phyloP scores from a whole-genome alignment of 2,113 vertebrate genomes.

The Semicossyphus pulcher region DNA sequence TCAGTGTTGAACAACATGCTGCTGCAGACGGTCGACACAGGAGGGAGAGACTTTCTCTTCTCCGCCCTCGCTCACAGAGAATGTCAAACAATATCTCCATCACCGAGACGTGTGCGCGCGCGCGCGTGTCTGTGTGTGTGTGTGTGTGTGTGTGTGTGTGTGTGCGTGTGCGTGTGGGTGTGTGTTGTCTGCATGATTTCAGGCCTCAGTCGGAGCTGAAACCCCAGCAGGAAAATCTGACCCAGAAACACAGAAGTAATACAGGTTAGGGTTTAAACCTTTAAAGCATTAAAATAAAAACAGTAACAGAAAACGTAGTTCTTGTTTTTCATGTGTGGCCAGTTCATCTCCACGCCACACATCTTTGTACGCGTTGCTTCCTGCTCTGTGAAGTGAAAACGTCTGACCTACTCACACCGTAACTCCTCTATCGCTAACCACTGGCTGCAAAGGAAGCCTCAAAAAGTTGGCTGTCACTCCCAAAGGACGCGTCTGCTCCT shows the following conservation, averaged over 20 bases:
- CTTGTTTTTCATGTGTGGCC: no score
- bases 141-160: conserved; percentile 2
- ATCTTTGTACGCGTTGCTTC: no score
- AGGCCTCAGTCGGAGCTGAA: neutral
- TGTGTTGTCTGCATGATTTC: neutral
- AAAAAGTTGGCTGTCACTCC: no score
- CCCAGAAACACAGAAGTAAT: conserved; percentile 1
- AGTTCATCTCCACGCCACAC: no score
- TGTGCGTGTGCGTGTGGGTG: conserved; percentile 1
- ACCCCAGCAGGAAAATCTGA: conserved; percentile 27
- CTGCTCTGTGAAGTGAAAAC: no score
- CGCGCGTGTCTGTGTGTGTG: conserved; percentile 14
- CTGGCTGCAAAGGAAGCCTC: no score
- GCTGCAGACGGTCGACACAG: conserved; percentile 22
- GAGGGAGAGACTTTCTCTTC: conserved; percentile 12
- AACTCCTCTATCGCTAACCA: no score
- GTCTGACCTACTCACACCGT: no score
- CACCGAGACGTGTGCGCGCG: neutral
- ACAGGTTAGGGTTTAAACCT: no score
- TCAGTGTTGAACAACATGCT: conserved; percentile 58
- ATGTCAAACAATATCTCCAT: conserved; percentile 54
- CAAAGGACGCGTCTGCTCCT: no score
- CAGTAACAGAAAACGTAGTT: no score
- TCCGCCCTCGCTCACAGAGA: neutral
- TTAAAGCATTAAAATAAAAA: no score